Evolutionary conservation across 1,140 invertebrate genomes (phyloP).

Genomic region (Drosophila gunungcola): DNA sequence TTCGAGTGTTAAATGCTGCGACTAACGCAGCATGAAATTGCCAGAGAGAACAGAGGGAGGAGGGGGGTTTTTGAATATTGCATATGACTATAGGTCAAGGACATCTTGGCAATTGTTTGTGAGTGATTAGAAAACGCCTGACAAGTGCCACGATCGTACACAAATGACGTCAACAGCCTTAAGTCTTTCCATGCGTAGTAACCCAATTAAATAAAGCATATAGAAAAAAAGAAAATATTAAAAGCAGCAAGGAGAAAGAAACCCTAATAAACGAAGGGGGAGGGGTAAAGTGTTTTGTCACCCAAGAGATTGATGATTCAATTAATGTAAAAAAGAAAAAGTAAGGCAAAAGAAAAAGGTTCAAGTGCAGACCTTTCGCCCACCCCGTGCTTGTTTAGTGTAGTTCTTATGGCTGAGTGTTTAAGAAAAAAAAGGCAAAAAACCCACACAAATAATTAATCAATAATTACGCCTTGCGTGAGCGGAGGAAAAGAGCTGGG

Average conservation of each 20-base stretch:
- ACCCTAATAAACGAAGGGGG: conserved; percentile 5
- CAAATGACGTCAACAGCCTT: conserved; percentile 20
- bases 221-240: background rate
- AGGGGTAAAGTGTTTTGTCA: conserved; percentile 46
- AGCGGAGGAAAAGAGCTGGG: conserved; percentile 3
- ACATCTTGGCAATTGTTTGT: conserved; percentile 2
- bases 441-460: conserved; percentile 61
- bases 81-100: conserved; percentile 30
- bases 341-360: conserved; percentile 18
- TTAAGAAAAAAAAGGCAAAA: conserved; percentile 31
- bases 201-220: conserved; percentile 42
- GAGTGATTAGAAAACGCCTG: conserved; percentile 8
- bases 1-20: conserved; percentile 28
- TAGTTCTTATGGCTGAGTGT: conserved; percentile 11
- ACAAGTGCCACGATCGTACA: conserved; percentile 18
- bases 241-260: conserved; percentile 10
- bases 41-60: background rate
- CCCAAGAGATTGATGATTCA: conserved; percentile 50
- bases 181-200: conserved; percentile 26
- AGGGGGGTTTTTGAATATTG: background rate
- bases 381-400: background rate
- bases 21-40: conserved; percentile 30
- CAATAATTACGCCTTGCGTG: conserved; percentile 70
- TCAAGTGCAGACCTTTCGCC: conserved; percentile 29
- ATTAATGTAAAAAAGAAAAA: conserved; percentile 34